Evolutionary conservation across 1,140 invertebrate genomes (phyloP).

Genomic region (Brachionus calyciflorus): DNA sequence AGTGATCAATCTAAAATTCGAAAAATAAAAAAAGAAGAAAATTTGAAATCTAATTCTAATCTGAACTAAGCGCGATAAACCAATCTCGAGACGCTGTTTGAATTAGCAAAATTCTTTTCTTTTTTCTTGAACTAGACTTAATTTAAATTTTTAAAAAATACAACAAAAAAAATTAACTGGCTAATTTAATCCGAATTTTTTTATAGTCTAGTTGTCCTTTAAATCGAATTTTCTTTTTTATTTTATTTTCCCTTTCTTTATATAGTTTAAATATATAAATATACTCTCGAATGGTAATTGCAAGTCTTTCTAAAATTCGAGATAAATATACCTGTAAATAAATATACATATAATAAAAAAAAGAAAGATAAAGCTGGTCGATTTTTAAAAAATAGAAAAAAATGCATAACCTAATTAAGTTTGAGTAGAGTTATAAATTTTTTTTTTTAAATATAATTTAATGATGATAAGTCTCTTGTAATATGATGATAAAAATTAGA

Average conservation of each 20-base stretch:
- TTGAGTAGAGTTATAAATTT: constrained; percentile 8
- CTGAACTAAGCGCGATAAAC: constrained; percentile 13
- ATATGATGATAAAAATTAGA: constrained; percentile 8
- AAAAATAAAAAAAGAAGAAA: too few relatives aligned
- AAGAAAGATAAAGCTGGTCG: too few relatives aligned
- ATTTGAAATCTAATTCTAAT: too few relatives aligned
- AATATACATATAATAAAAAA: neutral
- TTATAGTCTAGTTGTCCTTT: constrained; percentile 43
- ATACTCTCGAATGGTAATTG: constrained; percentile 37
- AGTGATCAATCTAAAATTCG: too few relatives aligned
- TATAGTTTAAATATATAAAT: too few relatives aligned
- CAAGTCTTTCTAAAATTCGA: neutral
- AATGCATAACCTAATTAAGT: constrained; percentile 12
- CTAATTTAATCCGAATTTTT: constrained; percentile 34
- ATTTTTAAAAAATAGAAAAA: neutral
- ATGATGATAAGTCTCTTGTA: constrained; percentile 19
- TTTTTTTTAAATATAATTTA: neutral
- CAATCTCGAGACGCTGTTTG: constrained; percentile 3
- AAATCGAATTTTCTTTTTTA: neutral
- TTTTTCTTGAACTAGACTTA: constrained; percentile 34
- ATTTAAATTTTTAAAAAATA: too few relatives aligned
- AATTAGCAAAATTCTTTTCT: too few relatives aligned
- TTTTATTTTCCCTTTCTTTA: constrained; percentile 7
- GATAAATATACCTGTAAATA: constrained; percentile 18
- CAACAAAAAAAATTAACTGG: constrained; percentile 18